Evolutionary conservation across 2,113 vertebrate species (phyloP).

Genomic region (Tetrao urogallus): DNA sequence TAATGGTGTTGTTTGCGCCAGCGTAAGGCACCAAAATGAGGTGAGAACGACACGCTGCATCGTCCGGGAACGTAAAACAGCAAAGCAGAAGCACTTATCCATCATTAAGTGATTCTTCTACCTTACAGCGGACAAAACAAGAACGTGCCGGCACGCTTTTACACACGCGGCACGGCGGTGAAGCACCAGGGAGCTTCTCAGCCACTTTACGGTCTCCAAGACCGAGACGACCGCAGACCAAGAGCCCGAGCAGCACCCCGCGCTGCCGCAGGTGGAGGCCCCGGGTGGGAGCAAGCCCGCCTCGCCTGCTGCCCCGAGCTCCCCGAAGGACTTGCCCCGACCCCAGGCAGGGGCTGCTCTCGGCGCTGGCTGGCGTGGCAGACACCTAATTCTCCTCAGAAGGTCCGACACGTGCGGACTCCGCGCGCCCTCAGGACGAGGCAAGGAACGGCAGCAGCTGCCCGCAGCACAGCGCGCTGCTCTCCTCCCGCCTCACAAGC

Average conservation of each 20-base stretch:
- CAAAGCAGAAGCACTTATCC: not conserved
- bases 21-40: not conserved
- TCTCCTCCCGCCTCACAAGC: too few species aligned
- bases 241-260: too few species aligned
- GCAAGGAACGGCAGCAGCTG: too few species aligned
- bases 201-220: not conserved
- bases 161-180: accelerated
- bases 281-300: accelerated
- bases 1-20: not conserved
- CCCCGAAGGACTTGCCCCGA: too few species aligned
- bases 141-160: not conserved
- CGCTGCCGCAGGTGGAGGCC: too few species aligned
- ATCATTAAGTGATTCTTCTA: not conserved
- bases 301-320: too few species aligned
- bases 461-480: too few species aligned
- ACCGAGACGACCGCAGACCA: accelerated
- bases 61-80: not conserved
- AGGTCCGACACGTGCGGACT: too few species aligned
- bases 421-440: too few species aligned
- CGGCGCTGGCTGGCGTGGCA: not conserved
- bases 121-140: not conserved
- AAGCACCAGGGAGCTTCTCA: not conserved
- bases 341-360: too few species aligned
- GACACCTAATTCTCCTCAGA: accelerated
- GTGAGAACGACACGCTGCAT: not conserved